Base-by-base conservation (phyloP, 1,140 invertebrate species). In the Asbolus verrucosus region DNA sequence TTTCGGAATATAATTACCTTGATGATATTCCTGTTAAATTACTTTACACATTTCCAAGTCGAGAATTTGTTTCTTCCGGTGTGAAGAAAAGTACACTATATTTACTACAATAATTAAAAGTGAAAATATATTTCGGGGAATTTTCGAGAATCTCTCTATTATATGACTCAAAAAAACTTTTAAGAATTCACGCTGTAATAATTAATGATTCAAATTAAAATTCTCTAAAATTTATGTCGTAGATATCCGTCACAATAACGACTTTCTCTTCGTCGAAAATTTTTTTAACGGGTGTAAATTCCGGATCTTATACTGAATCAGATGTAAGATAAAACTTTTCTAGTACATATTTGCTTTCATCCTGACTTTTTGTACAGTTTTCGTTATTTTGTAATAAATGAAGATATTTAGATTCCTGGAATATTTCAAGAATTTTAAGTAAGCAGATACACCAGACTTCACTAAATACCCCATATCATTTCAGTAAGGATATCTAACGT, bases 1-100 rank as follows among this genome's bases (percentile, higher is more conserved):
- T 62, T 62, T 62, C 59, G 59, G 59, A 62, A 62, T 54, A 54
- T 54, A 54, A 30, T 54, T 54, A 54, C 46, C 46, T 54, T 54
- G 46, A 24, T 54, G 46, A 54, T 54, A 54, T 54, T 54, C 21
- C 46, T 54, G 46, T 24, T 54, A 16, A 43, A 6, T 43, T 43
- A 9, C 39, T 27, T 36, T 21, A 50, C 18, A 50, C 6, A 50
- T 50, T 50, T 50, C 6, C 11, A 27, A n/a, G 19, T 27, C 21
- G 46, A n/a, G 46, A 54, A 54, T 54, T 54, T 54, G 46, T 54
- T 54, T 54, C 21, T 54, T 54, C 46, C 46, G 46, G 46, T 54
- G 27, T 54, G 46, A 27, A 21, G 46, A 54, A 54, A 54, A 54
- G 46, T 27, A 24, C 5, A n/a, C 5, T 36, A n/a, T 36, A 36